Base-by-base conservation (phyloP, 2,113 vertebrate species). In the Thunnus thynnus region DNA sequence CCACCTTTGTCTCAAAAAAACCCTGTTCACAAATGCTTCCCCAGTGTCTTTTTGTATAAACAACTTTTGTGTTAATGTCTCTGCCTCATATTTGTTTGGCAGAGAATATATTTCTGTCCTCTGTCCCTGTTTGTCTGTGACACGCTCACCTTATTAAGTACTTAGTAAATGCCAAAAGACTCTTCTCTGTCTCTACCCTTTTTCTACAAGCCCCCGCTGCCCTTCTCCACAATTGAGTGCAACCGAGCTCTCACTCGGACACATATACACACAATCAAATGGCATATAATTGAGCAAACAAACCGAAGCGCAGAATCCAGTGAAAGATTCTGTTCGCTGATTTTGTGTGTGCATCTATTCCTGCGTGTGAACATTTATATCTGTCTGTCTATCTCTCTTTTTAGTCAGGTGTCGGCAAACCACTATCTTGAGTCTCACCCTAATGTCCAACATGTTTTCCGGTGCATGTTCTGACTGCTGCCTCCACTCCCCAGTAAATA, bases 141-240 rank as follows among this genome's bases (percentile, higher is more conserved):
- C 75, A 74, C 80, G 61, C 63, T 90, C 83, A 78, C 78, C 78
- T 86, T 91, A 84, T 88, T 88, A 87, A 82, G 73, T 68, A 76
- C 85, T 84, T 56, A 78, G 77, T 78, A 90, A 91, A 91, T 84
- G 79, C 81, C 86, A 91, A 72, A 84, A 78, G 57, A 84, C 72
- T 79, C 62, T 13, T 18, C 50, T 78, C 74, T 76, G 41, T 50
- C 27, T 80, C 65, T 58, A 46, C 62, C 64, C 41, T 80, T 85
- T 81, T 72, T 55, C 52, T 57, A 50, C 64, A 32, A 3, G 72
- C 52, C 69, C 69, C 62, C 5, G 36, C 44, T 77, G n/a, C 67
- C 79, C 63, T 60, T 77, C 56, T 83, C 48, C 69, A 74, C 66
- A 61, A 27, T 17, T 68, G 57, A 74, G 6, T 47, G 30, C 57